Evolutionary conservation across 2,888 invertebrate genomes (phyloP).

Genomic region (Drosophila monieri): DNA sequence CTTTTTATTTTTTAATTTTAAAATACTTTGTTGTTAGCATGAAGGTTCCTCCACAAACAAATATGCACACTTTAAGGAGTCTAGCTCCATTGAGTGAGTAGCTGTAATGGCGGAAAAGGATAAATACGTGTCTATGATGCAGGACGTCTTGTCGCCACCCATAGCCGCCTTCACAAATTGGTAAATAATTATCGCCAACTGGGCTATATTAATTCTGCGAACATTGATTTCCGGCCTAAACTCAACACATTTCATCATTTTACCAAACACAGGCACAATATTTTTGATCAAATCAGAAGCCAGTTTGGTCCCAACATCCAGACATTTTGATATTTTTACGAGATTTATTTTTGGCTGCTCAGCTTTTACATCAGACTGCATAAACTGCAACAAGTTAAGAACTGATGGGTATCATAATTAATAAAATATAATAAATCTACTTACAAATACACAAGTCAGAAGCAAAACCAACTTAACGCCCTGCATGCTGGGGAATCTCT

Average conservation of each 20-base stretch:
- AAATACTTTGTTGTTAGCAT: slow-evolving; percentile 3
- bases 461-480: slow-evolving; percentile 2
- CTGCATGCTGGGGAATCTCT: slow-evolving; percentile 4
- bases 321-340: not conserved
- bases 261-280: not conserved
- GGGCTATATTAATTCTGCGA: not conserved
- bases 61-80: not conserved
- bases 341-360: slow-evolving; percentile 1
- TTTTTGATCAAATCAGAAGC: not conserved
- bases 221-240: not conserved
- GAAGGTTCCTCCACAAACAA: slow-evolving; percentile 1
- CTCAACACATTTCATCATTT: not conserved
- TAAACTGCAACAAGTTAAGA: not conserved
- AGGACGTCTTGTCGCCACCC: not conserved
- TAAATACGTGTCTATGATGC: not conserved
- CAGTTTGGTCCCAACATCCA: not conserved
- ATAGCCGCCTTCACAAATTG: not conserved
- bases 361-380: not conserved
- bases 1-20: not conserved
- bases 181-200: not conserved
- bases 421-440: not conserved
- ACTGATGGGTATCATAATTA: not conserved
- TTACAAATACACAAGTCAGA: slow-evolving; percentile 11
- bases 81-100: not conserved
- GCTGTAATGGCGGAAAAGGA: not conserved